Evolutionary conservation across 2,797 vertebrate genomes (phyloP), one percentile per base, ranked within the genome.

Genomic region (Lepilemur ruficaudatus): DNA sequence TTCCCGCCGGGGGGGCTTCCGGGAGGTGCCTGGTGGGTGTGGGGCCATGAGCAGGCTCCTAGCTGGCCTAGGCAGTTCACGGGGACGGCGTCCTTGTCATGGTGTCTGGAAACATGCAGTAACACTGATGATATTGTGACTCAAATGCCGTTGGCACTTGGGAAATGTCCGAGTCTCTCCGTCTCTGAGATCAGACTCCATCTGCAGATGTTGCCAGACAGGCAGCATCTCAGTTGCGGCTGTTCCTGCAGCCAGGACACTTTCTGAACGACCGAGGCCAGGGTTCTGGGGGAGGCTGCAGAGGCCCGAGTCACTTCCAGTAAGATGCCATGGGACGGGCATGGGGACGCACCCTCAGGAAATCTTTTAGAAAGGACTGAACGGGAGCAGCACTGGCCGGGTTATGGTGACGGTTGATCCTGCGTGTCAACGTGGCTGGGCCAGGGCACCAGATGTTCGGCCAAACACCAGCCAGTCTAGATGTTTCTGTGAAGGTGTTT

Each of bases 41-140:
- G 18, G 11, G 46, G 46, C 11, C 12, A 3, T 0, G 4, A 25
- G 17, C 5, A 15, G 70, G 38, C 11, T 43, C 15, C 7, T 0
- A 2, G 41, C 43, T n/a, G 43, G 91, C 25, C 20, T 0, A 13
- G 55, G 61, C 2, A 18, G 67, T 22, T 41, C 25, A 10, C 0
- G n/a, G 15, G 23, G 46, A 30, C 2, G 0, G n/a, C 0, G 22
- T 38, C 73, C 67, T 63, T 38, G 52, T 2, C 1, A 0, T 4
- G 20, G 57, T 32, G 12, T 80, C 55, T 4, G n/a, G 35, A 63
- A 63, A 15, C 17, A 13, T 4, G 18, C 25, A 15, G 7, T 14
- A 79, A 28, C 6, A 22, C 2, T 2, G 4, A 18, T 13, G 55
- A 25, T 12, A 6, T n/a, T 8, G 35, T 32, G 32, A 17, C 0